Percentiles rank a stretch among this genome's conserved stretches.
Evolutionary conservation across 2,113 vertebrate species (phyloP).

Genomic region (Pimephales promelas): DNA sequence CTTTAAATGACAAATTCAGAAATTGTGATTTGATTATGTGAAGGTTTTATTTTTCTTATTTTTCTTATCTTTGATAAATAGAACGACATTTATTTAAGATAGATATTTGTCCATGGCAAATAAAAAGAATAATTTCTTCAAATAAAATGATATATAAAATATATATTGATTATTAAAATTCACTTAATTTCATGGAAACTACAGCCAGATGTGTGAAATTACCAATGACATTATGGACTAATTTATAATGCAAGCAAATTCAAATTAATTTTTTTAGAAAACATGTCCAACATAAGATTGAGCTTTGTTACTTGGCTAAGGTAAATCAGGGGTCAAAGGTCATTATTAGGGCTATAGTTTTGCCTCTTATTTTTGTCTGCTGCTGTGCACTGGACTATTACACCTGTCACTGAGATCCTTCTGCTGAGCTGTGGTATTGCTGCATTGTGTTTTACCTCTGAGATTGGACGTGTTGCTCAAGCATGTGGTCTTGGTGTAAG

Average conservation of each 20-base stretch:
- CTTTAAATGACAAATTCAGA: not conserved
- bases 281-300: not conserved
- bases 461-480: conserved; percentile 37
- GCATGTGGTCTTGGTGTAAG: conserved; percentile 37
- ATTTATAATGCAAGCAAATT: no score
- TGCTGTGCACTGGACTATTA: not conserved
- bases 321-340: not conserved
- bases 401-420: not conserved
- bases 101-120: not conserved
- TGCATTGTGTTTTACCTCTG: conserved; percentile 25
- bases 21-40: not conserved
- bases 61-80: no score
- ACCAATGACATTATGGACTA: no score
- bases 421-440: conserved; percentile 2
- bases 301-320: not conserved
- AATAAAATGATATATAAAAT: no score
- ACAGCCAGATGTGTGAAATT: not conserved
- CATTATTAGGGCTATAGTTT: not conserved
- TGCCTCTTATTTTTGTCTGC: not conserved
- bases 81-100: no score
- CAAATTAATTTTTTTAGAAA: not conserved
- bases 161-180: no score
- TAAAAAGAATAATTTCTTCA: not conserved
- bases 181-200: not conserved
- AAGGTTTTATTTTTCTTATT: not conserved